A percentile compares a stretch with the other conserved stretches of the same genome.
phyloP scores from a whole-genome alignment of 2,888 invertebrate genomes.

The Pantelozetes paolii region DNA sequence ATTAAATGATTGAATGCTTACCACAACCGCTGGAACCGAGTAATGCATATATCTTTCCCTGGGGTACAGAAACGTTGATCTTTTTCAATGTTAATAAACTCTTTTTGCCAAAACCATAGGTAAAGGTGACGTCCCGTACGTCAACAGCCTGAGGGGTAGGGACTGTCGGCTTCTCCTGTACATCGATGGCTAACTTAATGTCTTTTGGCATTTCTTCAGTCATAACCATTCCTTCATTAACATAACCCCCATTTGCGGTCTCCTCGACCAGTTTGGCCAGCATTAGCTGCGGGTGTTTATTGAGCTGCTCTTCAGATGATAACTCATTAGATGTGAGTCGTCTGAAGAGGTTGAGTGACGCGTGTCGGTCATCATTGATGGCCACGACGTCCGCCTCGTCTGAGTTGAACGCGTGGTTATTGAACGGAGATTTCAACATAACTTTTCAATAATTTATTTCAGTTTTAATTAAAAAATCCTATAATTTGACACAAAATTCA shows the following conservation, averaged over 20 bases:
- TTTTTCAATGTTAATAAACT: slow-evolving; percentile 39
- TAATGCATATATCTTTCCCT: slow-evolving; percentile 41
- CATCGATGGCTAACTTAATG: not conserved
- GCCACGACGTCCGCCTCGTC: slow-evolving; percentile 41
- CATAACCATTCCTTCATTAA: slow-evolving; percentile 37
- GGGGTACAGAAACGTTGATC: slow-evolving; percentile 41
- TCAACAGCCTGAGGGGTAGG: slow-evolving; percentile 30
- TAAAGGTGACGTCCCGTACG: slow-evolving; percentile 40
- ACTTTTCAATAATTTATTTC: no score
- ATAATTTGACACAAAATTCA: no score
- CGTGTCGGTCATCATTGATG: slow-evolving; percentile 42
- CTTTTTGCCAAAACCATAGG: slow-evolving; percentile 41
- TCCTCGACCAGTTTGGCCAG: slow-evolving; percentile 41
- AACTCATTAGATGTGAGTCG: slow-evolving; percentile 37
- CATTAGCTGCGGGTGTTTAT: slow-evolving; percentile 36
- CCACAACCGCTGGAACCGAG: slow-evolving; percentile 44
- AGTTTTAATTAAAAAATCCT: no score
- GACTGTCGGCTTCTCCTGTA: not conserved
- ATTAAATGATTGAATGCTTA: slow-evolving; percentile 38
- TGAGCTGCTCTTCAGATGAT: slow-evolving; percentile 26
- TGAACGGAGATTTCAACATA: slow-evolving; percentile 40
- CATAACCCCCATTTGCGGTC: slow-evolving; percentile 39
- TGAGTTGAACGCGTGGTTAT: slow-evolving; percentile 37
- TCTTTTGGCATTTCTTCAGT: slow-evolving; percentile 30
- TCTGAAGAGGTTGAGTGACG: slow-evolving; percentile 35